These are phyloP conservation scores for Phylloscopus trochilus DNA, from an alignment of 2,113 vertebrate genomes.

Conservation along the genomic window DNA sequence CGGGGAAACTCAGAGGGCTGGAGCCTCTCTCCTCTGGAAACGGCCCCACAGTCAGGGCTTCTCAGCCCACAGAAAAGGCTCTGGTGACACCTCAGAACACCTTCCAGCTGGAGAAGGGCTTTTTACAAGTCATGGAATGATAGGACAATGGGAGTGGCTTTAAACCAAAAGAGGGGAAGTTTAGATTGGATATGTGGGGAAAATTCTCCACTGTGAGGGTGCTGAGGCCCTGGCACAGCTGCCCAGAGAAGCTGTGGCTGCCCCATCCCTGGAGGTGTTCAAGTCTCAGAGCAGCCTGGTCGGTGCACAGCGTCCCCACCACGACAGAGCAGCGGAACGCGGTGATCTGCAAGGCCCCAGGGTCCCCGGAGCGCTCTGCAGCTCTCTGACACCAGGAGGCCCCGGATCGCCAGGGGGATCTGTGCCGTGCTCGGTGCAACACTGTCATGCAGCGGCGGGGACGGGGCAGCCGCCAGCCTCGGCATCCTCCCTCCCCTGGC, in stretches of 20 bases:
- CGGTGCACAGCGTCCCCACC: too few species aligned
- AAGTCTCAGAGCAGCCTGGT: not conserved
- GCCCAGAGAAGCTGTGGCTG: not conserved
- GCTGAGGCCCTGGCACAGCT: not conserved
- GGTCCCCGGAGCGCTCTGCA: too few species aligned
- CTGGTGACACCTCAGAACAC: not conserved
- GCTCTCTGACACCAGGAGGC: fast-evolving
- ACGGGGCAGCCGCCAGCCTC: not conserved
- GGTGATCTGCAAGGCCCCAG: fast-evolving
- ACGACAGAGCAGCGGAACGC: fast-evolving
- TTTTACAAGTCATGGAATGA: not conserved
- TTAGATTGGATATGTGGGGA: not conserved
- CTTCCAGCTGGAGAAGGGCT: not conserved
- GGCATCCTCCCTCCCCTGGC: not conserved
- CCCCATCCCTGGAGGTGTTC: not conserved
- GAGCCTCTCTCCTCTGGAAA: not conserved
- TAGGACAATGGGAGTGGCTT: not conserved
- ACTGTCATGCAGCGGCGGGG: slow-evolving; percentile 69
- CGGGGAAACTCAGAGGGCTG: not conserved
- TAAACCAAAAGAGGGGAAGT: not conserved
- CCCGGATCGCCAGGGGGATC: too few species aligned
- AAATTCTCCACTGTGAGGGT: not conserved
- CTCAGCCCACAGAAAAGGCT: too few species aligned
- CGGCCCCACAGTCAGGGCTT: not conserved
- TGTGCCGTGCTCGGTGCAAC: slow-evolving; percentile 37